phyloP scores from a whole-genome alignment of 2,888 invertebrate species.

The Crossocerus cetratus region DNA sequence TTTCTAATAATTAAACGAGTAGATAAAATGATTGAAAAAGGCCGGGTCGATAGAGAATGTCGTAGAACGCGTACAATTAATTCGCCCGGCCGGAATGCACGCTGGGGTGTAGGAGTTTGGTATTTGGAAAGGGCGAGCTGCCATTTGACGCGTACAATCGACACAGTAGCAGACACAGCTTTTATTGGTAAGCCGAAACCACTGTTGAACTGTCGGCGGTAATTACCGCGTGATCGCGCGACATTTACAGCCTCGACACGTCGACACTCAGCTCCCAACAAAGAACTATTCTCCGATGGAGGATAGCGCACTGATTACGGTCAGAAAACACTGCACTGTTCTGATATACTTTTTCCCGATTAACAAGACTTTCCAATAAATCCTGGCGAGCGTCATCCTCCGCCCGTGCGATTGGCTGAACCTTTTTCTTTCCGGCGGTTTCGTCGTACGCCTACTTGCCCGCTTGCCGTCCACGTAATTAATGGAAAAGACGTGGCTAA shows the following conservation, averaged over 20 bases:
- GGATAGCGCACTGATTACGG: too few relatives aligned
- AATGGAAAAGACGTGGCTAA: conserved; percentile 48
- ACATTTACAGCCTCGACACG: conserved; percentile 41
- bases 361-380: conserved; percentile 55
- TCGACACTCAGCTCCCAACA: neutral
- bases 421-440: conserved; percentile 29
- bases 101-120: too few relatives aligned
- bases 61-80: too few relatives aligned
- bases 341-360: conserved; percentile 25
- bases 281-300: too few relatives aligned
- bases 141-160: conserved; percentile 17
- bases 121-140: conserved; percentile 27
- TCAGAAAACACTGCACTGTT: too few relatives aligned
- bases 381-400: conserved; percentile 29
- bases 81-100: too few relatives aligned
- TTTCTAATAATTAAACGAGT: too few relatives aligned
- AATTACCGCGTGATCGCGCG: conserved; percentile 62
- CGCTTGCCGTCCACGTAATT: conserved; percentile 49
- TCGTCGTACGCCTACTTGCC: conserved; percentile 14
- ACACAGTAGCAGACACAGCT: conserved; percentile 9
- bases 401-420: neutral
- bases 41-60: too few relatives aligned
- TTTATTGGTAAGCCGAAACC: conserved; percentile 44
- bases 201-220: conserved; percentile 50
- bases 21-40: too few relatives aligned